phyloP scores from a whole-genome alignment of 2,888 invertebrate species.

The Cephus nigrinus region DNA sequence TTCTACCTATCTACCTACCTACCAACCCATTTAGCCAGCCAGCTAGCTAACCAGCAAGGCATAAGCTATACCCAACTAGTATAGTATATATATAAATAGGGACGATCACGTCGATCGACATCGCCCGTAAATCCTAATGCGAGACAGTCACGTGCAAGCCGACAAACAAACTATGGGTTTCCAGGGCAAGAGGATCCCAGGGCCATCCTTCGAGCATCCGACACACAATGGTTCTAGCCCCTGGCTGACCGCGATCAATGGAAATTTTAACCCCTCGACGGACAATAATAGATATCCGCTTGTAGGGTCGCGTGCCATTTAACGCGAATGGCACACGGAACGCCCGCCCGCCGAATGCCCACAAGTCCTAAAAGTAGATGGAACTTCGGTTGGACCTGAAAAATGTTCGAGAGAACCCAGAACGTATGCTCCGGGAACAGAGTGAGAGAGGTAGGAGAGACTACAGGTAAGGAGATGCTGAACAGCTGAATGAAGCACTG shows the following conservation, averaged over 20 bases:
- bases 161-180: constrained; percentile 1
- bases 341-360: neutral
- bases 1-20: neutral
- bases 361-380: neutral
- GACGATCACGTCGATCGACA: constrained; percentile 38
- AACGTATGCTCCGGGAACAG: constrained; percentile 16
- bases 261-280: constrained; percentile 39
- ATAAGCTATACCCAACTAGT: no score
- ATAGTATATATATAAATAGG: neutral
- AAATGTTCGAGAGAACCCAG: constrained; percentile 12
- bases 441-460: neutral
- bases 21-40: neutral
- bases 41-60: neutral
- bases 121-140: constrained; percentile 52
- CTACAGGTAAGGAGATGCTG: neutral
- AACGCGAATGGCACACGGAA: constrained; percentile 3
- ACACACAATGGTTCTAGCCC: constrained; percentile 41
- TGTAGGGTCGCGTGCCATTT: constrained; percentile 4
- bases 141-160: constrained; percentile 55
- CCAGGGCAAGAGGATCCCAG: constrained; percentile 31
- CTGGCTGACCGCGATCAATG: constrained; percentile 47
- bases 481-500: neutral
- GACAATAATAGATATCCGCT: constrained; percentile 36
- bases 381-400: neutral
- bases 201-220: constrained; percentile 35